Base-by-base conservation (phyloP, 2,113 vertebrate species). In the Eidolon helvum region DNA sequence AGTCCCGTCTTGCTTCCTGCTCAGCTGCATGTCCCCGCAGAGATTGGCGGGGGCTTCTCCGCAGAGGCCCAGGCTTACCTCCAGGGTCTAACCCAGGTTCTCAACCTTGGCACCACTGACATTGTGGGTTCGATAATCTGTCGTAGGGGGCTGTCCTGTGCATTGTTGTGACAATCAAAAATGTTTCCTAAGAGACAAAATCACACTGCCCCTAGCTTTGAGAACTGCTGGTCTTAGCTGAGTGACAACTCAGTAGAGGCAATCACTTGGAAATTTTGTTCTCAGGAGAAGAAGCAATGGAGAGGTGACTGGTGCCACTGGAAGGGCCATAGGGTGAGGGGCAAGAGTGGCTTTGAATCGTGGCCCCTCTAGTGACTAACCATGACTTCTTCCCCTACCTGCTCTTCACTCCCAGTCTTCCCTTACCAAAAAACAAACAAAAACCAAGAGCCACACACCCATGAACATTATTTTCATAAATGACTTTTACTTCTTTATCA, bases 401-500 rank as follows among this genome's bases (percentile, higher is more conserved):
- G 14, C 45, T 79, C 72, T 15, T 48, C 35, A n/a, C 10, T 43
- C 53, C 61, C 33, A 7, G 22, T 38, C 68, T 66, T 24, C 22
- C 5, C 38, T 5, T 57, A 45, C 24, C 45, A 71, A 88, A 72
- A 66, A 68, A 21, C 26, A 40, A 33, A 26, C 53, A 48, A 19
- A 24, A 45, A 57, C 12, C 24, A 11, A 86, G 5, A 97, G 95
- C 77, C 90, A 96, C 92, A 95, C 33, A 50, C 50, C 28, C 6
- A 92, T 97, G 96, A 82, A 93, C 94, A 69, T 97, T 97, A 85
- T 98, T 98, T 98, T 92, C 98, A 97, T 97, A 97, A 98, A 98
- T 97, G 1, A 93, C 87, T 98, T 99, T 98, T 99, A 98, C 98
- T 98, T 96, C 96, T 98, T 95, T 89, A 96, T 97, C 92, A 92